A percentile compares a stretch with the other conserved stretches of the same genome.
Evolutionary conservation across 2,888 invertebrate genomes (phyloP).

Genomic region (Drosophila buzzatii): DNA sequence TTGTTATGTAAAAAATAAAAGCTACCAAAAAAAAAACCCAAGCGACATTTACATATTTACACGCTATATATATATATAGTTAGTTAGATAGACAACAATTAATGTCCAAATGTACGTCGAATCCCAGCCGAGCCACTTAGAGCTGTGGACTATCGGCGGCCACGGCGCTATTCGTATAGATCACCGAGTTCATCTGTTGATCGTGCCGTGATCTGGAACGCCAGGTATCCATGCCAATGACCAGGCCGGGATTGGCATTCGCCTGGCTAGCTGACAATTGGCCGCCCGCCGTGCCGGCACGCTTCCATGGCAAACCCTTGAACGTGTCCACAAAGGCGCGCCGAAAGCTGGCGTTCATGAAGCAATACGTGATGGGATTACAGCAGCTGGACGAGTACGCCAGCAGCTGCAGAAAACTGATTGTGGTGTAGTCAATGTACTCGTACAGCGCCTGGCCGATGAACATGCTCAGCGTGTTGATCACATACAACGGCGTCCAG

Average conservation of each 20-base stretch:
- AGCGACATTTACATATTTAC: slow-evolving; percentile 54
- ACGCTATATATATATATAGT: slow-evolving; percentile 6
- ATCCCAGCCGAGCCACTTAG: slow-evolving; percentile 13
- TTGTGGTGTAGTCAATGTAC: slow-evolving; percentile 90
- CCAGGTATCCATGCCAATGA: slow-evolving; percentile 55
- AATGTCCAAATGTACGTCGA: not conserved
- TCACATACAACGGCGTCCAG: slow-evolving; percentile 94
- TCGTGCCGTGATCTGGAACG: slow-evolving; percentile 61
- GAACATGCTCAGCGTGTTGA: slow-evolving; percentile 91
- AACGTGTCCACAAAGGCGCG: slow-evolving; percentile 87
- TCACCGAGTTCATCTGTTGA: slow-evolving; percentile 53
- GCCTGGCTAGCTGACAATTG: slow-evolving; percentile 55
- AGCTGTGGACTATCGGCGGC: slow-evolving; percentile 62
- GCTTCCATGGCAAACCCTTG: slow-evolving; percentile 64
- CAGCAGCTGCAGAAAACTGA: slow-evolving; percentile 90
- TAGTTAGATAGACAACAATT: slow-evolving; percentile 6
- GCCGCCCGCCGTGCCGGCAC: slow-evolving; percentile 22
- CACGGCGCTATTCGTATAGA: slow-evolving; percentile 54
- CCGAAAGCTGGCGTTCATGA: slow-evolving; percentile 95
- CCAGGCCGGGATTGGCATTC: slow-evolving; percentile 37
- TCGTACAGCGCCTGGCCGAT: slow-evolving; percentile 90
- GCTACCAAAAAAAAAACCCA: slow-evolving; percentile 30
- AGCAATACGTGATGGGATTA: slow-evolving; percentile 96
- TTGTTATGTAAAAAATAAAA: slow-evolving; percentile 40
- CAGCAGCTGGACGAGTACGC: slow-evolving; percentile 94